Conservation (phyloP, 2,888 invertebrate genomes). For the Cylloceria caligata region DNA sequence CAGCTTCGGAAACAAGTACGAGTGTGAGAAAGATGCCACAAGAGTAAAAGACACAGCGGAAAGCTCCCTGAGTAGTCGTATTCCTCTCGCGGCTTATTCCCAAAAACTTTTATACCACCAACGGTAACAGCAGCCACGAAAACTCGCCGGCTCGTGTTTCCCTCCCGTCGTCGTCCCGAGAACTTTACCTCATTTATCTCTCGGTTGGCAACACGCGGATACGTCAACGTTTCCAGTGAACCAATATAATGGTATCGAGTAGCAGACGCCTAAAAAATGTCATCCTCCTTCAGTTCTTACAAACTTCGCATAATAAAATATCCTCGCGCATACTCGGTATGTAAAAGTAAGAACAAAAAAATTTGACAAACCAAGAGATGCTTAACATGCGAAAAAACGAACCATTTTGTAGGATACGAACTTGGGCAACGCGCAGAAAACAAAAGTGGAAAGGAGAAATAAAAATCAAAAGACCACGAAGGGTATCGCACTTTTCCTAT, state of each 20-base stretch:
- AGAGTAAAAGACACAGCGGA: slow-evolving; percentile 53
- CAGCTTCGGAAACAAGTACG: slow-evolving; percentile 54
- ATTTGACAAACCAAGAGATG: too few species aligned
- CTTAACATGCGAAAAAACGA: neutral
- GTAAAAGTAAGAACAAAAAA: too few species aligned
- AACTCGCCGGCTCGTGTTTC: slow-evolving; percentile 54
- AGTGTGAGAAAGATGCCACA: slow-evolving; percentile 53
- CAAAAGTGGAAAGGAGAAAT: neutral
- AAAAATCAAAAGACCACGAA: slow-evolving; percentile 53
- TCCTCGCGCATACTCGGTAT: too few species aligned
- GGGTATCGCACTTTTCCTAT: slow-evolving; percentile 53
- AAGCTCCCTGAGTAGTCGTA: slow-evolving; percentile 41
- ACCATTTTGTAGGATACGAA: slow-evolving; percentile 24
- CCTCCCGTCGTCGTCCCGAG: slow-evolving; percentile 70
- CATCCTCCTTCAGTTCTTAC: neutral
- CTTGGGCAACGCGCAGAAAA: slow-evolving; percentile 6
- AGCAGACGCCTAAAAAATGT: neutral
- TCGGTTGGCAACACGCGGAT: slow-evolving; percentile 54
- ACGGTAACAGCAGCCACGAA: slow-evolving; percentile 62
- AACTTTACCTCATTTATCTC: slow-evolving; percentile 79
- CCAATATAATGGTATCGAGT: slow-evolving; percentile 43
- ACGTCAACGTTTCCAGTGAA: slow-evolving; percentile 20
- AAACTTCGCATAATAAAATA: too few species aligned
- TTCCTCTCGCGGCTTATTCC: slow-evolving; percentile 68
- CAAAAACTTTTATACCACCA: slow-evolving; percentile 74